Evolutionary conservation across 2,797 vertebrate species (phyloP).

Genomic region (Notamacropus eugenii): DNA sequence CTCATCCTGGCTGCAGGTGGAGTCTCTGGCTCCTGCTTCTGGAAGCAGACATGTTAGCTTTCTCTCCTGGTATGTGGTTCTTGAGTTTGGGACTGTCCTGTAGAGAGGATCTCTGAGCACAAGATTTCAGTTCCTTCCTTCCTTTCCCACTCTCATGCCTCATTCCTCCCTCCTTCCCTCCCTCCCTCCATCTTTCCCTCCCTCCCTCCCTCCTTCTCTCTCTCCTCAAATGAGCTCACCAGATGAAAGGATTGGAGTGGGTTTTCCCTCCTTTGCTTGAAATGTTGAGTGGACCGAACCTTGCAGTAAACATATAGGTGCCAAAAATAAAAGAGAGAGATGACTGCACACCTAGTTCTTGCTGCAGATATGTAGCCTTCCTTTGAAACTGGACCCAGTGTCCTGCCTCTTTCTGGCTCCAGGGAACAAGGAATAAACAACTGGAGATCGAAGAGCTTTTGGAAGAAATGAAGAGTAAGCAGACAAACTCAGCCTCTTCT

Average conservation of each 20-base stretch:
- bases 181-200: background rate
- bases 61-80: conserved; percentile 9
- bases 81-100: conserved; percentile 53
- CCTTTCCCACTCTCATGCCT: background rate
- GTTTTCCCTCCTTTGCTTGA: conserved; percentile 70
- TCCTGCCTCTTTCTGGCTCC: conserved; percentile 3
- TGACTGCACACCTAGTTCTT: conserved; percentile 30
- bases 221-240: conserved; percentile 70
- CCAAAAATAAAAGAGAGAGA: background rate
- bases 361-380: conserved; percentile 4
- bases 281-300: conserved; percentile 80
- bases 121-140: conserved; percentile 57
- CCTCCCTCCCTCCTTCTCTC: conserved; percentile 51
- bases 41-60: conserved; percentile 52
- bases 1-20: conserved; percentile 52
- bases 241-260: conserved; percentile 61
- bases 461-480: background rate
- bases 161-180: background rate
- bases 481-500: background rate
- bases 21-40: conserved; percentile 16
- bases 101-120: conserved; percentile 28
- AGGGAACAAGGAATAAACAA: conserved; percentile 7
- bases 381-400: conserved; percentile 17
- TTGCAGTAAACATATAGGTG: conserved; percentile 75
- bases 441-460: background rate